Base-by-base conservation (phyloP, 2,888 invertebrate genomes). In the Drosophila merina region DNA sequence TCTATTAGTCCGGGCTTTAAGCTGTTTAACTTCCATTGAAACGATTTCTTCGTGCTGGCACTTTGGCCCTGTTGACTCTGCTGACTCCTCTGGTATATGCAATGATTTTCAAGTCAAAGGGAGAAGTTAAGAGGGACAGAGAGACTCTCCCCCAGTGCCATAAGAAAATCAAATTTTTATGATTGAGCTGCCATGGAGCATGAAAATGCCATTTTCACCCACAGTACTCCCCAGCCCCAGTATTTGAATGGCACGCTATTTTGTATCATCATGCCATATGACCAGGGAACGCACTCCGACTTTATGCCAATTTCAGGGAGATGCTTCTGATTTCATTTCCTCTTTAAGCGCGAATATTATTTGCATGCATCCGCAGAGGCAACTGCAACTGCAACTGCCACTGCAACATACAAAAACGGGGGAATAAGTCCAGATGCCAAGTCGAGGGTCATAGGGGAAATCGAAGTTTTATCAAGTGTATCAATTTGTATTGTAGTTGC, bases 111-210 rank as follows among this genome's bases (percentile, higher is more conserved):
- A 49, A 56, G 70, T 51, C 49, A 60, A 20, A 20, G 2, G 20
- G 20, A 20, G 20, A 20, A 66, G 62, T 57, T 28, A 38, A 54
- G 10, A 3, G n/a, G 5, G 20, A 20, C 20, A 14, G 14, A 14
- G 20, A 38, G 57, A 74, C 49, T 28, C 50, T 25, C 20, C 62
- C 70, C 85, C 71, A 86, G 80, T 72, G 80, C 69, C 64, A 51
- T 72, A 74, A 66, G 81, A 81, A 86, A 82, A 86, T 82, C 85
- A 86, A 86, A 84, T 87, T 82, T 79, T 81, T 82, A 87, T 84
- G 81, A 82, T 86, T 84, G 87, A 87, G 76, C 87, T 77, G 85
- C 70, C 79, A 82, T 67, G 87, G 58, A 76, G 85, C 78, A 72
- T 82, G 78, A 75, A 84, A 82, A 72, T 68, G 69, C 62, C 72